These are phyloP conservation scores for Trochalopteron elliotii DNA, from an alignment of 2,113 vertebrate species.

Conservation along the genomic window DNA sequence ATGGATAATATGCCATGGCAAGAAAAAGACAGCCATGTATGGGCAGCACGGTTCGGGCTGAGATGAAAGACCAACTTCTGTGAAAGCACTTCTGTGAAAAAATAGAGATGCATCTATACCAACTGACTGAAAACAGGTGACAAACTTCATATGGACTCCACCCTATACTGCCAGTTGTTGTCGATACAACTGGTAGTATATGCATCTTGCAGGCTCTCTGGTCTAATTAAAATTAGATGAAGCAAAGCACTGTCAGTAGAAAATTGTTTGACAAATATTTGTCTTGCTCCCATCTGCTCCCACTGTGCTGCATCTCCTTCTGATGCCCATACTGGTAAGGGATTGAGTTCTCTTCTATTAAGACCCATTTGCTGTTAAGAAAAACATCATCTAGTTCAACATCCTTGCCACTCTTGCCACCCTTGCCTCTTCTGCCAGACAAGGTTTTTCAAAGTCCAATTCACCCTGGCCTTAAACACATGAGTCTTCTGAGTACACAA, in stretches of 20 bases:
- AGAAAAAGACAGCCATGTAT: background rate
- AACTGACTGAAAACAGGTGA: background rate
- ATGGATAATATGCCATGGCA: background rate
- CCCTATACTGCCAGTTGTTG: background rate
- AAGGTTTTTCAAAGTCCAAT: background rate
- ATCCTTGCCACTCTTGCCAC: too few species aligned
- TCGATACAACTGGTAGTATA: background rate
- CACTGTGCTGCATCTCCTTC: background rate
- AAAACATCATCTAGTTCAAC: background rate
- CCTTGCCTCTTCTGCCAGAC: background rate
- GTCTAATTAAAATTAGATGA: conserved; percentile 37
- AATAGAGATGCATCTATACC: background rate
- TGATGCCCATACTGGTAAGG: background rate
- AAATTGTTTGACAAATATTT: conserved; percentile 9
- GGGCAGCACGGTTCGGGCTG: background rate
- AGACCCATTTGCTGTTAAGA: background rate
- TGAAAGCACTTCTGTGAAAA: background rate
- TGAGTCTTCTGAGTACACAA: background rate
- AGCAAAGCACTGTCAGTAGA: background rate
- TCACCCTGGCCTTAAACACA: background rate
- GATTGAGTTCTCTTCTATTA: background rate
- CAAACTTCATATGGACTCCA: background rate
- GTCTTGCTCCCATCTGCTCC: background rate
- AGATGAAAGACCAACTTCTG: background rate
- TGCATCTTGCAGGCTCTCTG: background rate